phyloP scores from a whole-genome alignment of 1,140 invertebrate species.

The Cryptotermes secundus region DNA sequence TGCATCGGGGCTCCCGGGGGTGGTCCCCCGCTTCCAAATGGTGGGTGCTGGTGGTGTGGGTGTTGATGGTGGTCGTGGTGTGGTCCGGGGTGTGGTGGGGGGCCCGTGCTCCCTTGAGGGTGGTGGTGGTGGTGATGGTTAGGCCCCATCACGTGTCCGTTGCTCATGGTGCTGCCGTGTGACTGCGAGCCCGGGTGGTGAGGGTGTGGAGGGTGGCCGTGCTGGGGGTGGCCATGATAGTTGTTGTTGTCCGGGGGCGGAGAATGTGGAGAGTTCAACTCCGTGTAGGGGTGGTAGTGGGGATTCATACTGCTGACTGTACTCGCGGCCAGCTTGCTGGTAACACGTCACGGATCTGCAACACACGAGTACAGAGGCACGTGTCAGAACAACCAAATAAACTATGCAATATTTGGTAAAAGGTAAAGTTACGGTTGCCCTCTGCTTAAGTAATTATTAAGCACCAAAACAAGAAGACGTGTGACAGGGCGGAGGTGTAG shows the following conservation, averaged over 20 bases:
- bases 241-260: conserved; percentile 51
- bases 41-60: conserved; percentile 49
- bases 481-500: no score
- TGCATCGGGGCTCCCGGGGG: conserved; percentile 45
- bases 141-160: conserved; percentile 45
- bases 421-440: no score
- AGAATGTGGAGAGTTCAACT: conserved; percentile 51
- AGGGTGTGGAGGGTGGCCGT: conserved; percentile 46
- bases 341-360: conserved; percentile 16
- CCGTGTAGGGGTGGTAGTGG: conserved; percentile 48
- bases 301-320: conserved; percentile 52
- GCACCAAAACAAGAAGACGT: no score
- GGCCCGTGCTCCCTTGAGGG: conserved; percentile 46
- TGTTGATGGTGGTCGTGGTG: conserved; percentile 49
- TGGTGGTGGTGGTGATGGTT: conserved; percentile 27
- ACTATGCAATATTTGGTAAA: no score
- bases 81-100: conserved; percentile 24
- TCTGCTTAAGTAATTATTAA: no score
- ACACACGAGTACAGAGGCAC: neutral
- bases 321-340: conserved; percentile 34
- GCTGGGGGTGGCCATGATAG: conserved; percentile 44
- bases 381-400: no score
- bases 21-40: conserved; percentile 47
- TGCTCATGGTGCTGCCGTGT: conserved; percentile 47
- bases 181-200: conserved; percentile 43